Base-by-base conservation (phyloP, 2,797 vertebrate genomes). In the Tragopan temminckii region DNA sequence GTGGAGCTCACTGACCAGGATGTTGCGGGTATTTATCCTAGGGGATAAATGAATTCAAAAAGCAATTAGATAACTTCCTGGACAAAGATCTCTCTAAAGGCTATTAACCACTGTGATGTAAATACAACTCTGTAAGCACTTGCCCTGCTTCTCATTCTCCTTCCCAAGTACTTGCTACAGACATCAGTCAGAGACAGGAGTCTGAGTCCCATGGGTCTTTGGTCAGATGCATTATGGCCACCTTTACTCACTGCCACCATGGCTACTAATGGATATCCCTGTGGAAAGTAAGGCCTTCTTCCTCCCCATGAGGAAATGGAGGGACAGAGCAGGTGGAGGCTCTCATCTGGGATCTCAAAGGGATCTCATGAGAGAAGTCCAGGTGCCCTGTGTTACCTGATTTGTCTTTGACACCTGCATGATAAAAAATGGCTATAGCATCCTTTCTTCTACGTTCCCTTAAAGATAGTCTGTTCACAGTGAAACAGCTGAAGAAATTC, bases 11-110 rank as follows among this genome's bases (percentile, higher is more conserved):
- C 91, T 80, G 91, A 94, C 94, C 92, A 93, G 89, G 91, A 96
- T 93, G 81, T 61, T 92, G 87, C 59, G 92, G 89, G 61, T 71
- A 93, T 92, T 96, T 75, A 83, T 91, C 92, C 92, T 93, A 19
- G 83, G 90, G 92, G 94, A 96, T 90, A 93, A 96, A 95, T 96
- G 94, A 87, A 93, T 95, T 93, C 91, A n/a, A 80, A 94, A 82
- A 95, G 87, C 95, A 89, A 92, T 96, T 96, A 94, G 92, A 20
- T 72, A 64, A 80, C 90, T 96, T 96, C 95, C 96, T 94, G 95
- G 88, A 93, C 77, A 87, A 45, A 84, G 88, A 88, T 76, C 46
- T 94, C 86, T 81, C 74, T 27, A 75, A 53, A 95, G 84, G 87
- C 90, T 85, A 85, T 94, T 94, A 96, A 87, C 36, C n/a, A 71